Percentiles rank a stretch among this genome's conserved stretches.
phyloP scores from a whole-genome alignment of 2,888 invertebrate species.

The Limnephilus rhombicus region DNA sequence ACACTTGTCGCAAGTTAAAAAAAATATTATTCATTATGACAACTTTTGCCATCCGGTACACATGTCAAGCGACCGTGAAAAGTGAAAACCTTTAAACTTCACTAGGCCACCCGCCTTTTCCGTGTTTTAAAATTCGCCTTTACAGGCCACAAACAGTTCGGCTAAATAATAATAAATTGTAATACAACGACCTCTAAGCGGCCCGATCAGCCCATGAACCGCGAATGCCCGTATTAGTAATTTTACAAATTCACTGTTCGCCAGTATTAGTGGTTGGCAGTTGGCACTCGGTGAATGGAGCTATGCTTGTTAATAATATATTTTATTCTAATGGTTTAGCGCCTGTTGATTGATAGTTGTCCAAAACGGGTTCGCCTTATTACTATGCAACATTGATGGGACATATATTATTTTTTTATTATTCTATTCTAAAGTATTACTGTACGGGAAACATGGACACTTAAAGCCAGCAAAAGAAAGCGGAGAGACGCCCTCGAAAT shows the following conservation, averaged over 20 bases:
- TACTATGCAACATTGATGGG: background rate
- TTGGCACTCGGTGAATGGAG: background rate
- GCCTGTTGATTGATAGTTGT: conserved; percentile 29
- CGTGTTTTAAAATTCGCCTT: conserved; percentile 6
- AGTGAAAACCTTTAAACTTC: conserved; percentile 35
- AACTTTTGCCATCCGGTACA: background rate
- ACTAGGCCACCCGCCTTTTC: conserved; percentile 39
- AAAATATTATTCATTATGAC: background rate
- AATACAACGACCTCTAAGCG: conserved; percentile 30
- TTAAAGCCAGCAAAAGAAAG: too few relatives aligned
- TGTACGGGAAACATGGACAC: too few relatives aligned
- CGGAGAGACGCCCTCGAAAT: too few relatives aligned
- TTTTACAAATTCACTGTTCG: background rate
- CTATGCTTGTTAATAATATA: background rate
- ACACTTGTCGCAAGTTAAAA: background rate
- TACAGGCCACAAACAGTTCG: background rate
- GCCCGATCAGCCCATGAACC: conserved; percentile 3
- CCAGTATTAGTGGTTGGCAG: background rate
- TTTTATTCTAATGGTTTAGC: background rate
- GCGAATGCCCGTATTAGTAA: conserved; percentile 20
- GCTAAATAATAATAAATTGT: conserved; percentile 20
- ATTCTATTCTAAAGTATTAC: too few relatives aligned
- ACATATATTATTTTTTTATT: background rate
- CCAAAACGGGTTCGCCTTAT: conserved; percentile 6
- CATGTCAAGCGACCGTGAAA: conserved; percentile 18